These are phyloP conservation scores for Sarcophaga subvicina DNA, from an alignment of 2,888 invertebrate genomes.

Conservation along the genomic window DNA sequence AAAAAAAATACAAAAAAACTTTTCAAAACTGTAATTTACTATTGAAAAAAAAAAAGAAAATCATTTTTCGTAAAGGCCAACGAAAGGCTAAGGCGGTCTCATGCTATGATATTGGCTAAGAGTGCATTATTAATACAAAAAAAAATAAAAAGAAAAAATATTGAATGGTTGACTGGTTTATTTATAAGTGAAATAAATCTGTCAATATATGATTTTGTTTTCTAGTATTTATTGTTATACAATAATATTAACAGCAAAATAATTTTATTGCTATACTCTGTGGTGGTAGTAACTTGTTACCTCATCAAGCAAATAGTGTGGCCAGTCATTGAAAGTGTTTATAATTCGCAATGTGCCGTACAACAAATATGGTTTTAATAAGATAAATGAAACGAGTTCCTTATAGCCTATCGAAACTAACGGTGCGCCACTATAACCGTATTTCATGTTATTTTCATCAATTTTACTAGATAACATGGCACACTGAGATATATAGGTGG, in stretches of 20 bases:
- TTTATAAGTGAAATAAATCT: constrained; percentile 36
- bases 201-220: constrained; percentile 29
- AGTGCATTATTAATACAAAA: constrained; percentile 20
- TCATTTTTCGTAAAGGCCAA: neutral
- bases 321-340: too few species aligned
- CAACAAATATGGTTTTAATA: too few species aligned
- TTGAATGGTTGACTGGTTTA: neutral
- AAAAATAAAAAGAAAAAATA: neutral
- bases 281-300: neutral
- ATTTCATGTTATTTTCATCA: too few species aligned
- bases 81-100: neutral
- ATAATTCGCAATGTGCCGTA: fast-evolving
- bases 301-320: too few species aligned
- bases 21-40: constrained; percentile 62
- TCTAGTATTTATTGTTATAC: constrained; percentile 34
- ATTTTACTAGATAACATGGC: too few species aligned
- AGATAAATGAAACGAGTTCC: too few species aligned
- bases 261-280: constrained; percentile 68
- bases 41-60: constrained; percentile 30
- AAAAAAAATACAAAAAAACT: constrained; percentile 41
- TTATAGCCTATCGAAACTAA: too few species aligned
- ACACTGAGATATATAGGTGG: too few species aligned
- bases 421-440: too few species aligned
- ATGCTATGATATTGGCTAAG: constrained; percentile 31
- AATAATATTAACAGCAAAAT: constrained; percentile 67